Percentiles rank a stretch among this genome's conserved stretches.
Evolutionary conservation across 2,888 invertebrate genomes (phyloP).

Genomic region (Apotomis betuletana): DNA sequence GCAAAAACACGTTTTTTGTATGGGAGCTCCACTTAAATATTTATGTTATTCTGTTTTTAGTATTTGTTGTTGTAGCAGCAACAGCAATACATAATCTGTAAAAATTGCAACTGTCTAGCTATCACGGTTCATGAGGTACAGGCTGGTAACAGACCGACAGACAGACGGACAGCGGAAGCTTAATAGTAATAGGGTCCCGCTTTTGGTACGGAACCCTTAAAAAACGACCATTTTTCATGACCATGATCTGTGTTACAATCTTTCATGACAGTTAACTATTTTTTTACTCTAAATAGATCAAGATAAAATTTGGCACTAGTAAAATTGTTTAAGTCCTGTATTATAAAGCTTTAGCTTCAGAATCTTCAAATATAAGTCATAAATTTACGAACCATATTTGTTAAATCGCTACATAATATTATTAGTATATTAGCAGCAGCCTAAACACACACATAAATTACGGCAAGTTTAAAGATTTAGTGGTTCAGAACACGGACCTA

Average conservation of each 20-base stretch:
- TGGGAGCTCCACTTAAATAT: no score
- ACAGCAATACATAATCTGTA: no score
- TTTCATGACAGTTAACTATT: constrained; percentile 2
- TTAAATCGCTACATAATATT: not conserved
- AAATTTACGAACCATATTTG: not conserved
- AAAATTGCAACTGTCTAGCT: no score
- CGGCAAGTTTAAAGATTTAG: not conserved
- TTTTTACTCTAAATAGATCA: constrained; percentile 32
- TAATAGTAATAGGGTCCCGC: no score
- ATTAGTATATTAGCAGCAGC: constrained; percentile 8
- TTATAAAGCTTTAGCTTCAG: constrained; percentile 34
- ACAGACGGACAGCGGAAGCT: no score
- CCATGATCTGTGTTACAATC: constrained; percentile 14
- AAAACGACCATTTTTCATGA: constrained; percentile 19
- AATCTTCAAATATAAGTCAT: constrained; percentile 25
- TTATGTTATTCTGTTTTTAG: no score
- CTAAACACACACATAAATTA: not conserved
- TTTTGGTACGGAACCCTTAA: not conserved
- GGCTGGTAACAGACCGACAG: no score
- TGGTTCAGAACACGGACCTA: not conserved
- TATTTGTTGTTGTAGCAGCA: no score
- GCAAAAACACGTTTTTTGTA: no score
- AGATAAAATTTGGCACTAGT: constrained; percentile 39
- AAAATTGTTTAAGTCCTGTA: constrained; percentile 34
- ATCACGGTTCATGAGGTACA: no score